These are phyloP conservation scores for Microcebus tavaratra DNA, from an alignment of 2,113 vertebrate species.

Conservation along the genomic window DNA sequence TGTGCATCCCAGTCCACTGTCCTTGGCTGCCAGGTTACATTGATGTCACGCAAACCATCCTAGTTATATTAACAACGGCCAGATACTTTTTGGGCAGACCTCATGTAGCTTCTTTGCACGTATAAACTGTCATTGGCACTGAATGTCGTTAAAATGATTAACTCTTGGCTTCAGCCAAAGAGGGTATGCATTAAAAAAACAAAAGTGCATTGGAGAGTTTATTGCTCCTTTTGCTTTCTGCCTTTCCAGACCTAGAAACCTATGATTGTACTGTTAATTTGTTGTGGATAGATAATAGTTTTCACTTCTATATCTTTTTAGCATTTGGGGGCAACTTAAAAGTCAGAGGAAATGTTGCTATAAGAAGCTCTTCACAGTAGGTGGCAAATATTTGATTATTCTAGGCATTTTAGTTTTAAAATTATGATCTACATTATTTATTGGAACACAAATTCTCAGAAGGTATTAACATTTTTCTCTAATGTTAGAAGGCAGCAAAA, in stretches of 20 bases:
- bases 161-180: neutral
- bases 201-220: neutral
- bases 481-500: neutral
- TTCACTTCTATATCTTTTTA: neutral
- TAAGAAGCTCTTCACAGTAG: neutral
- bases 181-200: neutral
- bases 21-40: too few species aligned
- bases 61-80: too few species aligned
- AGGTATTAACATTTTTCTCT: neutral
- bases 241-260: neutral
- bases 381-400: neutral
- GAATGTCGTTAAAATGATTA: neutral
- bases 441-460: neutral
- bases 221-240: constrained; percentile 5
- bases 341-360: neutral
- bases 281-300: neutral
- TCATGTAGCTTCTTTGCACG: neutral
- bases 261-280: neutral
- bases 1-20: too few species aligned
- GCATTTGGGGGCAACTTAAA: neutral
- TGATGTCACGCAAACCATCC: too few species aligned
- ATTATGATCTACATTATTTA: constrained; percentile 6
- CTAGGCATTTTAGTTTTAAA: neutral
- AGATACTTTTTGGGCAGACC: too few species aligned
- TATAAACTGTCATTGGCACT: neutral